Percentiles rank a stretch among this genome's conserved stretches.
Conservation (phyloP, 2,797 vertebrate genomes). For the Hippoglossus hippoglossus region DNA sequence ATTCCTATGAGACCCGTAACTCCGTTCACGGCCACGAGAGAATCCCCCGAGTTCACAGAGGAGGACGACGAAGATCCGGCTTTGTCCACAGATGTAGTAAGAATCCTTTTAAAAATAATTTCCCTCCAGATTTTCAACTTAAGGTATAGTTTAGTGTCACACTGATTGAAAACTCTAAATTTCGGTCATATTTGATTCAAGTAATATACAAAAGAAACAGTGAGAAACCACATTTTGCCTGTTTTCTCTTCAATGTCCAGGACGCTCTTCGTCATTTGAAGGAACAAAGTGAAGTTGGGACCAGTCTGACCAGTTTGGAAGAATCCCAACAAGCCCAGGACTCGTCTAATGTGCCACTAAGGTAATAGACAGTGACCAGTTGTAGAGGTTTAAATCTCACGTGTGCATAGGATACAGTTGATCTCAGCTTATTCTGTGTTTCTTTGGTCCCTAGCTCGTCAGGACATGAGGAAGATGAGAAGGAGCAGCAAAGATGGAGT, state of each 20-base stretch:
- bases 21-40: conserved; percentile 29
- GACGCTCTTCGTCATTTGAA: conserved; percentile 65
- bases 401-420: too few species aligned
- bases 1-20: conserved; percentile 53
- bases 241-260: conserved; percentile 55
- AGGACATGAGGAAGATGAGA: conserved; percentile 19
- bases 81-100: conserved; percentile 42
- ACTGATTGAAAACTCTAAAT: too few species aligned
- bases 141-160: too few species aligned
- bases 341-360: conserved; percentile 6
- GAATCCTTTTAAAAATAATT: conserved; percentile 1
- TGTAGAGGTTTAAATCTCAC: too few species aligned
- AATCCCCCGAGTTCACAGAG: conserved; percentile 10
- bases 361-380: conserved; percentile 33
- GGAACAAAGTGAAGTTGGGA: conserved; percentile 78
- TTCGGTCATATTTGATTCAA: too few species aligned
- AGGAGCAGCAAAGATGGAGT: conserved; percentile 48
- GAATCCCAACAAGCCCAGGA: not conserved
- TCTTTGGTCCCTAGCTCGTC: conserved; percentile 19
- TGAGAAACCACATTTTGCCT: not conserved
- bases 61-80: conserved; percentile 1
- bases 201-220: too few species aligned
- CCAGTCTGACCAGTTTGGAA: conserved; percentile 6
- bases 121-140: too few species aligned
- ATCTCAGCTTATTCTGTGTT: not conserved